phyloP scores from a whole-genome alignment of 1,140 invertebrate genomes.

The Apolygus lucorum region DNA sequence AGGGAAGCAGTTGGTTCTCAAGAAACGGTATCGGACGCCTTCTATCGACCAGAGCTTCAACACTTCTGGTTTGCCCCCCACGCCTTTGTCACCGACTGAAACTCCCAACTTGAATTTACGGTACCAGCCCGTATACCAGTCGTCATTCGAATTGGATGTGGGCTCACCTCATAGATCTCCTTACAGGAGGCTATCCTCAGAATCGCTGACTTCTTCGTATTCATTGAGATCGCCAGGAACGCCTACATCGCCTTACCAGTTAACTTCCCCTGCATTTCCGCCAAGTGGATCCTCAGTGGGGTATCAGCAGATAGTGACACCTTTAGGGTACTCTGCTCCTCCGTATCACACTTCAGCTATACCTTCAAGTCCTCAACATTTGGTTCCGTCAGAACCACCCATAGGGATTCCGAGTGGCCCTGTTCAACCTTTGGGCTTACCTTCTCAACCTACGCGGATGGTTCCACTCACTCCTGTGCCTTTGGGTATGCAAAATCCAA shows the following conservation, averaged over 20 bases:
- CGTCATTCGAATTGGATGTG: constrained; percentile 1
- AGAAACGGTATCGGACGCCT: constrained; percentile 56
- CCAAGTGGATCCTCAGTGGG: too few relatives aligned
- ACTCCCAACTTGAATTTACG: constrained; percentile 3
- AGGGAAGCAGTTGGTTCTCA: constrained; percentile 74
- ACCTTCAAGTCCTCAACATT: constrained; percentile 36
- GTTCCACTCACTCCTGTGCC: background rate
- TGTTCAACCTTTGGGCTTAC: background rate
- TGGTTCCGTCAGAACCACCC: constrained; percentile 55
- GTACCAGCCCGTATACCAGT: constrained; percentile 19
- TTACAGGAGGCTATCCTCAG: background rate
- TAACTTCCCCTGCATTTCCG: background rate
- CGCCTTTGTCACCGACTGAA: constrained; percentile 26
- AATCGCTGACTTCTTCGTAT: background rate
- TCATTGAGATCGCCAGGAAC: constrained; percentile 2
- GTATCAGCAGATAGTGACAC: background rate
- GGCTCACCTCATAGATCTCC: background rate
- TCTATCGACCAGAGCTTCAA: constrained; percentile 3
- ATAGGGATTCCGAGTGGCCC: constrained; percentile 4
- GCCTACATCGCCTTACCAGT: background rate
- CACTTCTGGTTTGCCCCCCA: background rate
- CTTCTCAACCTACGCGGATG: background rate
- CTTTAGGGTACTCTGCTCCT: constrained; percentile 30
- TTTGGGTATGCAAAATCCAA: background rate
- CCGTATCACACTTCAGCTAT: constrained; percentile 30